Conservation (phyloP, 2,888 invertebrate genomes). For the Schizaphis graminum region DNA sequence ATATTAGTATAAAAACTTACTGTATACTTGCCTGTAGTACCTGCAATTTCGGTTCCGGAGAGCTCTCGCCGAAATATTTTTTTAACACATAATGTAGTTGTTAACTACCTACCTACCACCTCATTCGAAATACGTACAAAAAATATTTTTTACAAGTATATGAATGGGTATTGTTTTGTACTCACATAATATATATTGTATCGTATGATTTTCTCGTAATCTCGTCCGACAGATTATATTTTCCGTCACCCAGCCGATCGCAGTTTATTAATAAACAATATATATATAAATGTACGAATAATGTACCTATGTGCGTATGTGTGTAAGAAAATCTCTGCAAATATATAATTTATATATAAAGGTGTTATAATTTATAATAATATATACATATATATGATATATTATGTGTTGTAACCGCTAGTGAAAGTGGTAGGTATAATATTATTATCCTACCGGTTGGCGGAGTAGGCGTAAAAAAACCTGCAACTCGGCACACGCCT, state of each 20-base stretch:
- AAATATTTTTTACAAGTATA: background rate
- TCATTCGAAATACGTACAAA: background rate
- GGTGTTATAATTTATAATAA: background rate
- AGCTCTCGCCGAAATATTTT: background rate
- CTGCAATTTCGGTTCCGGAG: background rate
- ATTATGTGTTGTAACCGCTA: slow-evolving; percentile 8
- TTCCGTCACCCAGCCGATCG: background rate
- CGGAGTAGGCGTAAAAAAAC: slow-evolving; percentile 49
- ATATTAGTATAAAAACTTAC: background rate
- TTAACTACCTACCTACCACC: background rate
- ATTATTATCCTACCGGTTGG: background rate
- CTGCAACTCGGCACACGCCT: background rate
- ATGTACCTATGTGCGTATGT: background rate
- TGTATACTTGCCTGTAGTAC: background rate
- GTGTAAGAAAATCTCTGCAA: background rate
- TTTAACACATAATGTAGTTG: background rate
- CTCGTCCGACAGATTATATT: background rate
- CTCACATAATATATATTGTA: too few relatives aligned
- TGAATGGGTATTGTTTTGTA: too few relatives aligned
- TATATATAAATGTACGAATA: background rate
- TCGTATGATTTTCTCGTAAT: background rate
- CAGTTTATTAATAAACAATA: background rate
- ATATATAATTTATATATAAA: background rate
- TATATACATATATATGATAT: background rate
- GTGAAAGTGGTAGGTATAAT: slow-evolving; percentile 39